Base-by-base conservation (phyloP, 2,888 invertebrate genomes). In the Leucozona laternaria region DNA sequence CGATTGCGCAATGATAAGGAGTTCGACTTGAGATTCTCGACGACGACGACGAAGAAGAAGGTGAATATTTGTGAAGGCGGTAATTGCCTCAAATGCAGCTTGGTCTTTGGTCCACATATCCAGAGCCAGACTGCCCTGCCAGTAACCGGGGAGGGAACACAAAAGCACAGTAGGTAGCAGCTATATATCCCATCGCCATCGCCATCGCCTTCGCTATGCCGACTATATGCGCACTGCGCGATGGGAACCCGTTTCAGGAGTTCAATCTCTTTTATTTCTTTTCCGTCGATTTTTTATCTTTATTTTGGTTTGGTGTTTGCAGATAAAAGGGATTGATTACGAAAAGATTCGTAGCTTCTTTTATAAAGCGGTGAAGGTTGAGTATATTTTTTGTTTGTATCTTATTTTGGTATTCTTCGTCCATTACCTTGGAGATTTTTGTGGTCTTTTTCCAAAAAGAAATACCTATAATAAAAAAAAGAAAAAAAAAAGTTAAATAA, bases 261-360 rank as follows among this genome's bases (percentile, higher is more conserved):
- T 64, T 80, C 45, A 62, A 77, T 60, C 62, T 70, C 48, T 70
- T 79, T 53, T 68, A 31, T 50, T 28, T 66, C 34, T 57, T 48
- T 62, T 84, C 50, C 48, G 53, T 81, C 58, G 50, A 64, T 68
- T 72, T 60, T 66, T 71, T 78, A 75, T 81, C 53, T 40, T 79
- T 50, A 55, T 64, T 71, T 79, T 70, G 66, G 71, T 78, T 75
- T 73, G 78, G 70, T 79, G 82, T 85, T 85, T 82, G 86, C 86
- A 86, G 86, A 86, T 86, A 86, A 86, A 86, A 82, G 86, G 82
- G 70, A 86, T 78, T 82, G 86, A 86, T 86, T 86, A 79, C 82
- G 78, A 73, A 73, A 43, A 55, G 57, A 86, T 62, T 79, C 71
- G 75, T 72, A 71, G 70, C 66, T 71, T 71, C 76, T 80, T 68